Base-by-base conservation (phyloP, 37 sponge, comb jelly and placozoan species). In the Beroe forskalii region DNA sequence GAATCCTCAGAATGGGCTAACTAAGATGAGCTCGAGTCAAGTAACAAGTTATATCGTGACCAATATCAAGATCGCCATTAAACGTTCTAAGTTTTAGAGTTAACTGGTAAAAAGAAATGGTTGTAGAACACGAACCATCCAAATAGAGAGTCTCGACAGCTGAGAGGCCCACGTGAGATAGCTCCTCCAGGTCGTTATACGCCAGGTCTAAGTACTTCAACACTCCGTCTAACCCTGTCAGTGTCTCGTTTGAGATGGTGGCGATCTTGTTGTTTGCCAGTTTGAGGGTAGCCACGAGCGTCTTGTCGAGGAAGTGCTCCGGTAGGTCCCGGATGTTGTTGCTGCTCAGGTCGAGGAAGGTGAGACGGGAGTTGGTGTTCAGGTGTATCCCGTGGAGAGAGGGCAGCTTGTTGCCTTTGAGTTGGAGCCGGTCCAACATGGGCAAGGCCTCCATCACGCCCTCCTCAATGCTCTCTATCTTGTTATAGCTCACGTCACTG, bases 401-500 rank as follows among this genome's bases (percentile, higher is more conserved):
- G 3, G 75, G 35, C 30, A 72, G 33, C 75, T 35, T 8, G 66
- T 63, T 63, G 9, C 25, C 25, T 30, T 63, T 3, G n/a, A 63
- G 14, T 4, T 63, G 66, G 25, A 63, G 66, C 25, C 66, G 66
- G 14, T 63, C 66, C 9, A 63, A 3, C 25, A 28, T 30, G 25
- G 66, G 66, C 25, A 63, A 3, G 28, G 25, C 28, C 2, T 63
- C 6, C 14, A 63, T 4, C 9, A 63, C 4, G 4, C 25, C 66
- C 25, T 63, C n/a, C 24, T 63, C 66, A n/a, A 63, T 63, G 28
- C 25, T 23, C 25, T 20, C 25, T 28, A 63, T 63, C n/a, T 63
- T 8, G 66, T 63, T 63, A 20, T 63, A 3, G n/a, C 66, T 63
- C 66, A 63, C 9, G 66, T 63, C 66, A 4, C 66, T 63, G 66